phyloP scores from a whole-genome alignment of 2,113 vertebrate genomes.

The Pionites leucogaster region DNA sequence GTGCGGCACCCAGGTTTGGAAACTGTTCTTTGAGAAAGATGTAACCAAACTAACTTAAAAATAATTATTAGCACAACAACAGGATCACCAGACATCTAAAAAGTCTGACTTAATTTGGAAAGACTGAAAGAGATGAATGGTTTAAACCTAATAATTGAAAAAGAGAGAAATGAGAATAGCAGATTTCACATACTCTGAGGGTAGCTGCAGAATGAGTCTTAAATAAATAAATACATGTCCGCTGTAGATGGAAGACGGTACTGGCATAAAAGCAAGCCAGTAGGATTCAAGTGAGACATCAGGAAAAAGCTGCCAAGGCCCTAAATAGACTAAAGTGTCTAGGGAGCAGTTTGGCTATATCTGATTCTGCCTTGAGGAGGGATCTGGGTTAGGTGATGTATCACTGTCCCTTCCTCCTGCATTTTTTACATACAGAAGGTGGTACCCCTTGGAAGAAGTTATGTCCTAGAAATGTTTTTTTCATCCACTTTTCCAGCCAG shows the following conservation, averaged over 20 bases:
- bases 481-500: not conserved
- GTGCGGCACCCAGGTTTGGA: not conserved
- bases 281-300: not conserved
- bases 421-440: not conserved
- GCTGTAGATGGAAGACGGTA: not conserved
- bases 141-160: not conserved
- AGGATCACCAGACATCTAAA: not conserved
- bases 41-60: not conserved
- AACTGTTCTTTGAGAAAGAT: not conserved
- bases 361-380: not conserved
- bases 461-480: not conserved
- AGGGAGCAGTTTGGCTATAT: not conserved
- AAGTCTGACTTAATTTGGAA: not conserved
- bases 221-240: conserved; percentile 21
- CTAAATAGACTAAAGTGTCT: not conserved
- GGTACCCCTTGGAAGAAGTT: not conserved
- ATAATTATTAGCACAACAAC: not conserved
- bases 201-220: not conserved
- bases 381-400: not conserved
- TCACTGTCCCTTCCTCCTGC: not conserved
- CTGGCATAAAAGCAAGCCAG: conserved; percentile 6
- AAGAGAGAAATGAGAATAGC: not conserved
- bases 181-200: not conserved
- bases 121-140: not conserved
- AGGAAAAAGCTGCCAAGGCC: not conserved